Conservation (phyloP, 2,113 vertebrate genomes). For the Neodontobutis hainanensis region DNA sequence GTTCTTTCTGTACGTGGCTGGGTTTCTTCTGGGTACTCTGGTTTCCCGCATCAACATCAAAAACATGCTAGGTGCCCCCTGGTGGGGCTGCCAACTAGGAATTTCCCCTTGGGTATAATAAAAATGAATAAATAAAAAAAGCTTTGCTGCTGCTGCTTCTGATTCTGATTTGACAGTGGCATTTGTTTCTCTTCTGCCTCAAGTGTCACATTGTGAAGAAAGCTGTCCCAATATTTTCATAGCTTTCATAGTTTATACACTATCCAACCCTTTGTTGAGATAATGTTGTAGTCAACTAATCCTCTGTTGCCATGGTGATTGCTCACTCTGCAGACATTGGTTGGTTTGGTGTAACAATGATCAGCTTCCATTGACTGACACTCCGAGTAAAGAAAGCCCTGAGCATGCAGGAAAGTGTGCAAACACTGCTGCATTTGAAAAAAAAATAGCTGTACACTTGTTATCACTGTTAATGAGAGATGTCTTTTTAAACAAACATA, state of each 20-base stretch:
- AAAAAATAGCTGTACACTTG: background rate
- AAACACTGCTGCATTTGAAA: background rate
- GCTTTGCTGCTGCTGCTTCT: slow-evolving; percentile 1
- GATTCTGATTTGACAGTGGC: background rate
- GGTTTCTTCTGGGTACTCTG: no score
- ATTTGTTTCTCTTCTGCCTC: slow-evolving; percentile 11
- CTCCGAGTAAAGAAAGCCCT: background rate
- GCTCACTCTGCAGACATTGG: slow-evolving; percentile 23
- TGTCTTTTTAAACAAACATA: slow-evolving; percentile 5
- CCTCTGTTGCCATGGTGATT: slow-evolving; percentile 42
- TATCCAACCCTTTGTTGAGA: slow-evolving; percentile 40
- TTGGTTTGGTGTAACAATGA: slow-evolving; percentile 16
- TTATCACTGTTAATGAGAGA: slow-evolving; percentile 11
- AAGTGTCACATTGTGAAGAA: slow-evolving; percentile 36
- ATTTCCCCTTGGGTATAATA: background rate
- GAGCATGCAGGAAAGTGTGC: background rate
- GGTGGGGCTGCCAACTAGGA: no score
- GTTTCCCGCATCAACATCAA: no score
- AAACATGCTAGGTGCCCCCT: background rate
- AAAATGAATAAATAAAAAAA: no score
- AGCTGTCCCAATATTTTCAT: slow-evolving; percentile 45
- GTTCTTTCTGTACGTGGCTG: no score
- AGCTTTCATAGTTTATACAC: slow-evolving; percentile 38
- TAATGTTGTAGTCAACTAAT: slow-evolving; percentile 42
- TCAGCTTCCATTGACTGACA: slow-evolving; percentile 8